phyloP scores from a whole-genome alignment of 2,113 vertebrate species.

The Pseudopodoces humilis region DNA sequence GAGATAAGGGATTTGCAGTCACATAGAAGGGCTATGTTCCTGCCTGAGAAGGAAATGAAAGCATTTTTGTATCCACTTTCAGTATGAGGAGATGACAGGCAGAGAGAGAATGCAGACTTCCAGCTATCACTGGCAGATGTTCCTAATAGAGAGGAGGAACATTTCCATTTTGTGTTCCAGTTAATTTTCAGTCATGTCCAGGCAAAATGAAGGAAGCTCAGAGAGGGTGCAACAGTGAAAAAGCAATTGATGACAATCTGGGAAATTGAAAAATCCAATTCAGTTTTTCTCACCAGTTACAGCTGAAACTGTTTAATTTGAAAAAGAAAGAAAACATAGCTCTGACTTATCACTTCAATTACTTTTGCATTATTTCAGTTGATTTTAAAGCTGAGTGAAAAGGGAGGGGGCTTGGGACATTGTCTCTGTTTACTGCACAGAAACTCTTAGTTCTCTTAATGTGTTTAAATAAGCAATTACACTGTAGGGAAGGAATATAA shows the following conservation, averaged over 20 bases:
- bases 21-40: background rate
- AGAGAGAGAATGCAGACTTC: background rate
- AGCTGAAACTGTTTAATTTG: slow-evolving; percentile 39
- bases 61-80: background rate
- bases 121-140: background rate
- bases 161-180: background rate
- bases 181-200: background rate
- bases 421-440: slow-evolving; percentile 3
- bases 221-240: background rate
- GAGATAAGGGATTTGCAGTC: background rate
- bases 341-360: slow-evolving; percentile 48
- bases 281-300: background rate
- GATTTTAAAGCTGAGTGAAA: slow-evolving; percentile 15
- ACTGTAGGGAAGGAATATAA: background rate
- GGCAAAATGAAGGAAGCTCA: background rate
- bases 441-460: slow-evolving; percentile 25
- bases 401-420: background rate
- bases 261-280: slow-evolving; percentile 29
- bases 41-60: background rate
- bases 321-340: background rate
- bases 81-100: background rate
- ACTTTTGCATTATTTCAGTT: slow-evolving; percentile 27
- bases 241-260: slow-evolving; percentile 22
- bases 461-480: slow-evolving; percentile 47
- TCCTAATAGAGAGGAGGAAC: background rate